Evolutionary conservation across 1,140 invertebrate species (phyloP).

Genomic region (Tetraneura akinire): DNA sequence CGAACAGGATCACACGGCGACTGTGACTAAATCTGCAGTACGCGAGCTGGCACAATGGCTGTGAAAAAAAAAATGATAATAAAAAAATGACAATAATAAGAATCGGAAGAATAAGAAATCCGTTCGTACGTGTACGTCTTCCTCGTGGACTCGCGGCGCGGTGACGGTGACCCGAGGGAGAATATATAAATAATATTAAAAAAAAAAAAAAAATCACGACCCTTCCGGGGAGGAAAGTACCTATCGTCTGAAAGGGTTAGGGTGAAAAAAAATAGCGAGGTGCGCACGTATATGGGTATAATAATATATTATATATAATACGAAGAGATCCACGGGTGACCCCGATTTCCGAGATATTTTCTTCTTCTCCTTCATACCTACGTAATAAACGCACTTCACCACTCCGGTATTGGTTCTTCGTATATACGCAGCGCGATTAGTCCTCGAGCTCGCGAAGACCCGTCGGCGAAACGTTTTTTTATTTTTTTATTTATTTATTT

Average conservation of each 20-base stretch:
- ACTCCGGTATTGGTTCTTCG: conserved; percentile 13
- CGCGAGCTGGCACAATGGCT: background rate
- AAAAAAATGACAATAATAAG: background rate
- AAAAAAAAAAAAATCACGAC: conserved; percentile 1
- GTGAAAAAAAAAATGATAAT: background rate
- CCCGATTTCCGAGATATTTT: background rate
- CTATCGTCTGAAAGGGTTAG: conserved; percentile 23
- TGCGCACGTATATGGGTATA: background rate
- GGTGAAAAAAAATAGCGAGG: conserved; percentile 26
- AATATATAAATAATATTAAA: background rate
- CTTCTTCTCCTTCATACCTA: background rate
- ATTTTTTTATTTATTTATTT: too few relatives aligned
- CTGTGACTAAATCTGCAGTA: background rate
- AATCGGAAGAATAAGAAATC: conserved; percentile 22
- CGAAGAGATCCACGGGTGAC: conserved; percentile 24
- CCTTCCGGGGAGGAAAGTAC: background rate
- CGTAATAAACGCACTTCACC: too few relatives aligned
- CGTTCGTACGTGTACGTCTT: conserved; percentile 14
- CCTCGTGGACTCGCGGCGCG: background rate
- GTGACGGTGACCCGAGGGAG: background rate
- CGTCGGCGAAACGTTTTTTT: conserved; percentile 45
- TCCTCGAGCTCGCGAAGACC: conserved; percentile 10
- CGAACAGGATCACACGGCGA: conserved; percentile 8
- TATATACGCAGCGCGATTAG: conserved; percentile 30
- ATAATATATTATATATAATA: too few relatives aligned